These are phyloP conservation scores for Petrolisthes manimaculis DNA, from an alignment of 2,888 invertebrate genomes.

Conservation along the genomic window DNA sequence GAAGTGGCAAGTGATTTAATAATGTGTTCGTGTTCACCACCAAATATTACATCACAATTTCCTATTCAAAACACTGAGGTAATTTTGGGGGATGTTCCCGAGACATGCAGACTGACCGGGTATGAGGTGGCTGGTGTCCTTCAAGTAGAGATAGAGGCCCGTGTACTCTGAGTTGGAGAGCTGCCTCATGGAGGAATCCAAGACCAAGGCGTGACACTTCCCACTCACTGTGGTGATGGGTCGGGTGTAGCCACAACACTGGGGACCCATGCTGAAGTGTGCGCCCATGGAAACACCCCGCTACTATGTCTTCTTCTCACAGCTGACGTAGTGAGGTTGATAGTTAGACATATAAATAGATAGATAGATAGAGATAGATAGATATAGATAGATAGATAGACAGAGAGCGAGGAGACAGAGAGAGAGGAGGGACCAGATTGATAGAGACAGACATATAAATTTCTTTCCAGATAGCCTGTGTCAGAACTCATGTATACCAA, in stretches of 20 bases:
- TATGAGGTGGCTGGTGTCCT: neutral
- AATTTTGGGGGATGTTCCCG: too few relatives aligned
- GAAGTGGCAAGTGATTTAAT: too few relatives aligned
- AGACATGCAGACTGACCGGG: neutral
- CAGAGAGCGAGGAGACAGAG: too few relatives aligned
- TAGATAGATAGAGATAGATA: neutral
- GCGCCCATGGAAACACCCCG: neutral
- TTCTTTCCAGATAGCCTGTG: neutral
- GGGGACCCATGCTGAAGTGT: too few relatives aligned
- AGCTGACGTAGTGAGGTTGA: neutral
- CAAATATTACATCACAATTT: too few relatives aligned
- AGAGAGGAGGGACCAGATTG: too few relatives aligned
- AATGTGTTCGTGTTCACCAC: too few relatives aligned
- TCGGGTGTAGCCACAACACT: neutral
- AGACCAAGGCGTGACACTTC: neutral
- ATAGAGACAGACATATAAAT: slow-evolving; percentile 1
- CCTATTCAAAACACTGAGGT: too few relatives aligned
- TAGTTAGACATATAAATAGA: neutral
- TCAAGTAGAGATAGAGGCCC: neutral
- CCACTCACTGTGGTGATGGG: neutral
- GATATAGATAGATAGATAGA: too few relatives aligned
- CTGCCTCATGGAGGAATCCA: neutral
- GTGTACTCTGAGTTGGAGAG: neutral
- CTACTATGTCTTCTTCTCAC: slow-evolving; percentile 4
- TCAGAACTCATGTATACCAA: neutral